A percentile compares a stretch with the other conserved stretches of the same genome.
These are phyloP conservation scores for Drepanosiphum platanoidis DNA, from an alignment of 2,888 invertebrate genomes.

Conservation along the genomic window DNA sequence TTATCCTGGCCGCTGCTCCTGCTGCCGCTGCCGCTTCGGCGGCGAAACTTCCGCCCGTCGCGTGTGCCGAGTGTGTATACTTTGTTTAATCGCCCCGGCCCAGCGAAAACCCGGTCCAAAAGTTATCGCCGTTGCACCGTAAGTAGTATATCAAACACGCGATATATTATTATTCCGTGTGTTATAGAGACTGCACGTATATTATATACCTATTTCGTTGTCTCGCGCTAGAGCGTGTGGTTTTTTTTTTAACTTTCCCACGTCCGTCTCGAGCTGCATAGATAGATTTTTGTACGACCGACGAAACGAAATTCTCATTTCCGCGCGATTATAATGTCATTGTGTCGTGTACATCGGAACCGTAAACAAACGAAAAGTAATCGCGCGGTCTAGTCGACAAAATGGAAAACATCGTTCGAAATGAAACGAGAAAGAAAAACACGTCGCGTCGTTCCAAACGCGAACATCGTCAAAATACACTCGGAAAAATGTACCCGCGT, in stretches of 20 bases:
- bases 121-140: conserved; percentile 6
- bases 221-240: neutral
- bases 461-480: too few species aligned
- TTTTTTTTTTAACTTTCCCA: neutral
- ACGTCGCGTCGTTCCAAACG: too few species aligned
- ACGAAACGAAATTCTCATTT: neutral
- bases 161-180: neutral
- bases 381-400: too few species aligned
- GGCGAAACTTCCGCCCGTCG: neutral
- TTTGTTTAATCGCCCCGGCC: conserved; percentile 24
- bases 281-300: neutral
- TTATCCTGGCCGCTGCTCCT: neutral
- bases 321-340: too few species aligned
- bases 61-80: neutral
- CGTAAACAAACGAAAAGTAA: too few species aligned
- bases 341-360: too few species aligned
- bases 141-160: neutral
- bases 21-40: neutral
- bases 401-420: too few species aligned
- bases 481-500: too few species aligned
- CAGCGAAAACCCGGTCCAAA: neutral
- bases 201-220: neutral
- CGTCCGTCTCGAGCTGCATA: neutral
- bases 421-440: too few species aligned
- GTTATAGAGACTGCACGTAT: neutral